Base-by-base conservation (phyloP, 2,797 vertebrate species). In the Falco naumanni region DNA sequence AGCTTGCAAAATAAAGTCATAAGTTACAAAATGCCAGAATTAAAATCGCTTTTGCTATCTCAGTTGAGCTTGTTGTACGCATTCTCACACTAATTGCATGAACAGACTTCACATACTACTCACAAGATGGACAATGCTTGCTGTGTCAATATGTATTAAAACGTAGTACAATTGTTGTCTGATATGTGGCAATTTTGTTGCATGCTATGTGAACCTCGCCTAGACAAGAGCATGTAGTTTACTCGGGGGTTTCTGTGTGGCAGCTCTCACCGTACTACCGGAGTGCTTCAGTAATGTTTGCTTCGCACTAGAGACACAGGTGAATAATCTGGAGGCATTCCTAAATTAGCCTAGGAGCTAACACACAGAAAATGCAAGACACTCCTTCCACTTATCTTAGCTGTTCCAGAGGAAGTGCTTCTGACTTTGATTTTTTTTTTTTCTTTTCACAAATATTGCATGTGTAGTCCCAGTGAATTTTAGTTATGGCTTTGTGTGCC, bases 321-420 rank as follows among this genome's bases (percentile, higher is more conserved):
- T 90, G 71, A 93, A 86, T 84, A 80, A 96, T 87, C 78, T 89
- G 75, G 84, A 90, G 48, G 41, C 51, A 66, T 89, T 96, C 84
- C 84, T 87, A 59, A 74, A 2, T 72, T 69, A 87, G n/a, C 29
- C 64, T 79, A 29, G 45, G 53, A 94, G 60, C 45, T 79, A 77
- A 70, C 41, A 59, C 1, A 0, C 51, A 87, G 78, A 89, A 95
- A 96, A 80, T 29, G 21, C 72, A 79, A 91, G 82, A 60, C 76
- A 21, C 0, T 69, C n/a, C 37, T 79, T 78, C 65, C 21, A 19
- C 6, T 65, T 93, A 74, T 16, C 45, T 84, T 76, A 56, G 77
- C 76, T 84, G 47, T 22, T 89, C 28, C 10, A 3, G 59, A 21
- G 71, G 54, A 90, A 89, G 72, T 87, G 47, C 54, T 95, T 90